phyloP scores from a whole-genome alignment of 2,888 invertebrate species.

The Orchestes rusci region DNA sequence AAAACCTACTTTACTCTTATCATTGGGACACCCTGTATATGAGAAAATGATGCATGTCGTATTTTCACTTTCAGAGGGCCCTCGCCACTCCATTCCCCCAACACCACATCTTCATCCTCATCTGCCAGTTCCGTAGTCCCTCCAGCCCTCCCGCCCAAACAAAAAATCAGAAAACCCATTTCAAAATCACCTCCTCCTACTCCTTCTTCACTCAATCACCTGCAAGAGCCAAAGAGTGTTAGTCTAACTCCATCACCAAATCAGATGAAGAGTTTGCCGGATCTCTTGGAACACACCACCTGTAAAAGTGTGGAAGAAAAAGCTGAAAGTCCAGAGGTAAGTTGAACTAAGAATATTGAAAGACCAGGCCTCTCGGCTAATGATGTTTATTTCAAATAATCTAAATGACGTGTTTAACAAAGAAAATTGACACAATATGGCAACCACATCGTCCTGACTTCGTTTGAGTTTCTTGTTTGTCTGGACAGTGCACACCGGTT shows the following conservation, averaged over 20 bases:
- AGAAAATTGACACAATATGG: too few relatives aligned
- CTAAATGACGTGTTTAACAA: too few relatives aligned
- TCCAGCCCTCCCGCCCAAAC: constrained; percentile 53
- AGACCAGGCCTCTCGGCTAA: too few relatives aligned
- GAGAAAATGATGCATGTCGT: too few relatives aligned
- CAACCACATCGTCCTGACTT: too few relatives aligned
- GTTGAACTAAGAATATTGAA: too few relatives aligned
- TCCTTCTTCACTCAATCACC: constrained; percentile 21
- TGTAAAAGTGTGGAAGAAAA: constrained; percentile 24
- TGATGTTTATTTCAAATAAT: too few relatives aligned
- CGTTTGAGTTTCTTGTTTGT: too few relatives aligned
- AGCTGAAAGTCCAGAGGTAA: constrained; percentile 25
- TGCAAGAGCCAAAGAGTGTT: constrained; percentile 24
- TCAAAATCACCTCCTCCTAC: constrained; percentile 35
- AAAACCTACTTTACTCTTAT: too few relatives aligned
- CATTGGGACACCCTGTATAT: too few relatives aligned
- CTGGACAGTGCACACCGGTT: too few relatives aligned
- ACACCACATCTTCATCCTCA: constrained; percentile 29
- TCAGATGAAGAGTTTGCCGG: constrained; percentile 37
- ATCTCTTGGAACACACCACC: constrained; percentile 41
- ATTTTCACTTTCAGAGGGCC: constrained; percentile 32
- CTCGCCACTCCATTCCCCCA: constrained; percentile 35
- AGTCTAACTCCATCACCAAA: constrained; percentile 26
- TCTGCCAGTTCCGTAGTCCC: constrained; percentile 29
- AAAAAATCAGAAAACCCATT: constrained; percentile 44